These are phyloP conservation scores for Bombus cullumanus DNA, from an alignment of 1,140 invertebrate genomes.

Conservation along the genomic window DNA sequence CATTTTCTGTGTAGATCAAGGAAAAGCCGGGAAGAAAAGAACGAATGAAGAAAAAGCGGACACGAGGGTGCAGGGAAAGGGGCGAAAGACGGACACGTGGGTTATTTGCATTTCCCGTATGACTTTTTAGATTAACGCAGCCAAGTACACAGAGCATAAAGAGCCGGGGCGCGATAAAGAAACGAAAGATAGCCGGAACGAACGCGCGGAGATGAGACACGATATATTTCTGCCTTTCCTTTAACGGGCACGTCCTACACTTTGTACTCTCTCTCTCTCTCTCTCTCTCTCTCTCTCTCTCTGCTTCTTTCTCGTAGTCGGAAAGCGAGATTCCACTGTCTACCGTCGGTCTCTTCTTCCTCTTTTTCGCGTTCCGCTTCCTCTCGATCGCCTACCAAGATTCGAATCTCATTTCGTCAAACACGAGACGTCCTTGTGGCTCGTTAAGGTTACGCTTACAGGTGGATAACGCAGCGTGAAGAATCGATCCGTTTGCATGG, in stretches of 20 bases:
- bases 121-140: conserved; percentile 39
- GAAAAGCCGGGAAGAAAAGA: not conserved
- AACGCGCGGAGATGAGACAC: conserved; percentile 67
- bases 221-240: conserved; percentile 67
- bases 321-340: conserved; percentile 50
- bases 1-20: not conserved
- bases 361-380: conserved; percentile 5
- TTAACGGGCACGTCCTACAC: conserved; percentile 60
- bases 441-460: conserved; percentile 42
- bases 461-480: conserved; percentile 13
- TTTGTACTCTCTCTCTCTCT: conserved; percentile 65
- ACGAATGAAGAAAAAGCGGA: not conserved
- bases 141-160: not conserved
- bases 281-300: conserved; percentile 37
- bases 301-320: too few relatives aligned
- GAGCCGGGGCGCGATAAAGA: conserved; percentile 31
- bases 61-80: not conserved
- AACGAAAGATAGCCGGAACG: conserved; percentile 52
- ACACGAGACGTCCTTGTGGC: conserved; percentile 46
- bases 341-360: conserved; percentile 6
- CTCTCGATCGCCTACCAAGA: conserved; percentile 54
- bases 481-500: conserved; percentile 37
- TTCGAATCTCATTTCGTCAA: conserved; percentile 62
- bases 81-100: not conserved
- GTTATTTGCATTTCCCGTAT: conserved; percentile 21